Base-by-base conservation (phyloP, 1,140 invertebrate genomes). In the Pseudachorutes palmiensis region DNA sequence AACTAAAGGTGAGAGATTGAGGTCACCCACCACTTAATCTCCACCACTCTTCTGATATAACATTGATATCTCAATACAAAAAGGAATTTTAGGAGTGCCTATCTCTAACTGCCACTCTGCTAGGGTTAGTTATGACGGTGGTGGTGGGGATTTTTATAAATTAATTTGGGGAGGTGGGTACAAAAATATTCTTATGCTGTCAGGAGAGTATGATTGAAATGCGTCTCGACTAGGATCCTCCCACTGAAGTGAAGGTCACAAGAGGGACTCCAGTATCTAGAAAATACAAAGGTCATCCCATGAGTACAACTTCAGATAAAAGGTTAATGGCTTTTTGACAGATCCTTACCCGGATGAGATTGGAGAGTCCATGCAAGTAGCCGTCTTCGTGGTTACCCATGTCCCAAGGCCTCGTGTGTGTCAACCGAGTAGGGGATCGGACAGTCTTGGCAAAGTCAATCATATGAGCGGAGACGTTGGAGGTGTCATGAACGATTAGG, bases 361-460 rank as follows among this genome's bases (percentile, higher is more conserved):
- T 71, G 51, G 97, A 92, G 45, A 98, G 81, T 62, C 94, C 94
- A 68, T 84, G 86, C 0, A 97, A 82, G 74, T 96, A 91, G 5
- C 94, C 94, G 79, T 98, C 94, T 79, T 98, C 94, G 73, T 94
- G 90, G 76, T 97, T 97, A 16, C 94, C 94, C 71, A 90, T 86
- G 45, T 83, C 76, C 94, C 94, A 97, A 30, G 82, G 78, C 16
- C 78, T 80, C 57, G 90, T 82, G 76, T 97, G 94, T 58, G 51
- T 51, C 3, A 72, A 41, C 62, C 86, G 85, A 1, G 96, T 82
- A 0, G 92, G 89, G 31, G 96, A 79, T 57, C 83, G 81, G 19
- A 86, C 81, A 0, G 91, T 94, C 76, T 97, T 97, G 19, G 91
- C 94, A 80, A 98, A 98, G 77, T 98, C 95, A 65, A 98, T 98